Base-by-base conservation (phyloP, 2,797 vertebrate genomes). In the Halcyon leucocephala region DNA sequence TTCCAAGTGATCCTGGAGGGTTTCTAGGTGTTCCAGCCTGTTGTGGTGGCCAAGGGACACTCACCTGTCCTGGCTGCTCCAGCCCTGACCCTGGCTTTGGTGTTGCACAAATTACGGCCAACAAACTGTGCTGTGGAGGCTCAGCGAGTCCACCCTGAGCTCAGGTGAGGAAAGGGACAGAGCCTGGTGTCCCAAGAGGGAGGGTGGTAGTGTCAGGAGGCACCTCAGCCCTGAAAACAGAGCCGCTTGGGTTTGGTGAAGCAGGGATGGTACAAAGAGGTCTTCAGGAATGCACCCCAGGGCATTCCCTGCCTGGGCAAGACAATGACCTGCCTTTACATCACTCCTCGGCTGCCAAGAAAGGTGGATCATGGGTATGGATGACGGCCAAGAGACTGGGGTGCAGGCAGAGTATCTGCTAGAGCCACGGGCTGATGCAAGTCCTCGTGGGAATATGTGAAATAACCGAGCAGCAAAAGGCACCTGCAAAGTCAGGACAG, bases 401-500 rank as follows among this genome's bases (percentile, higher is more conserved):
- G 73, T 35, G 6, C 37, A 33, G 22, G n/a, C 80, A 61, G 54
- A 61, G 57, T 20, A 37, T 33, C 81, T 64, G 33, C 17, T 29
- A 4, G 33, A 62, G 31, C 28, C 17, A 20, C 11, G 14, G 4
- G 14, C 14, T 60, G 37, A 25, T 21, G 8, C 31, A 84, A 87
- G 7, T 24, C 7, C 4, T 10, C 1, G 1, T 22, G 33, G 37
- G 48, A 39, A 39, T n/a, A 65, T 39, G 39, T 0, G 1, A 9
- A 48, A 12, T 24, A 62, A 66, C 19, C 31, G 0, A 29, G 74
- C 26, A 72, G 46, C 17, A 6, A 6, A 5, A 29, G 41, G 7
- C n/a, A 65, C 28, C 14, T 15, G 46, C 4, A 66, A 51, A 80
- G 52, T 15, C 19, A 29, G 26, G 18, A 48, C 10, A 26, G 22